Conservation (phyloP, 2,888 invertebrate genomes). For the Chironomus tentans region DNA sequence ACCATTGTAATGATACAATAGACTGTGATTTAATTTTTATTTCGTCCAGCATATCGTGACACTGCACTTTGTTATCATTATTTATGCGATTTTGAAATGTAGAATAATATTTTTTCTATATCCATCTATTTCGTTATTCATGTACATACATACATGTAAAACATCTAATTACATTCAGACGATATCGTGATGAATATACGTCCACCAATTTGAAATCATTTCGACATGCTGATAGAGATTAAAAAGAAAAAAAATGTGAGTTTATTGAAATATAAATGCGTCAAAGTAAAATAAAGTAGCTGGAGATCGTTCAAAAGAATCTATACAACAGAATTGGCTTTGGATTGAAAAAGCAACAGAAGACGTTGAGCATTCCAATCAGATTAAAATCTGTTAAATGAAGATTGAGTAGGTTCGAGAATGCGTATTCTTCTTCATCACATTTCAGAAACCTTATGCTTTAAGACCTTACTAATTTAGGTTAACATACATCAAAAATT, state of each 20-base stretch:
- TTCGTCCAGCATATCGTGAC: neutral
- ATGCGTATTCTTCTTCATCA: too few species aligned
- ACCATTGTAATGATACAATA: neutral
- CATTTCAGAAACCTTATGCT: too few species aligned
- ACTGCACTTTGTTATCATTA: neutral
- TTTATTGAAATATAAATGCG: slow-evolving; percentile 6
- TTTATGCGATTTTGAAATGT: neutral
- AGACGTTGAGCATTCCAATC: too few species aligned
- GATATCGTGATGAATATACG: neutral
- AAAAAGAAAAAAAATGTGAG: neutral
- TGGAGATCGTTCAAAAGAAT: neutral
- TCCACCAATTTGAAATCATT: neutral
- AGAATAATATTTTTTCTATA: too few species aligned
- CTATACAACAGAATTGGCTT: neutral
- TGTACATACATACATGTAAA: neutral
- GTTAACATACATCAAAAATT: too few species aligned
- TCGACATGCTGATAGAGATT: neutral
- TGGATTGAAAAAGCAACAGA: too few species aligned
- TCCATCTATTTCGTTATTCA: too few species aligned
- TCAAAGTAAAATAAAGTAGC: neutral
- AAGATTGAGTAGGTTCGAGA: too few species aligned
- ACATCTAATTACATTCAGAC: neutral
- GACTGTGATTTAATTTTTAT: neutral
- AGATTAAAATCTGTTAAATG: too few species aligned
- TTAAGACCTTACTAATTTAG: too few species aligned